Evolutionary conservation across 1,140 invertebrate genomes (phyloP).

Genomic region (Calliphora vicina): DNA sequence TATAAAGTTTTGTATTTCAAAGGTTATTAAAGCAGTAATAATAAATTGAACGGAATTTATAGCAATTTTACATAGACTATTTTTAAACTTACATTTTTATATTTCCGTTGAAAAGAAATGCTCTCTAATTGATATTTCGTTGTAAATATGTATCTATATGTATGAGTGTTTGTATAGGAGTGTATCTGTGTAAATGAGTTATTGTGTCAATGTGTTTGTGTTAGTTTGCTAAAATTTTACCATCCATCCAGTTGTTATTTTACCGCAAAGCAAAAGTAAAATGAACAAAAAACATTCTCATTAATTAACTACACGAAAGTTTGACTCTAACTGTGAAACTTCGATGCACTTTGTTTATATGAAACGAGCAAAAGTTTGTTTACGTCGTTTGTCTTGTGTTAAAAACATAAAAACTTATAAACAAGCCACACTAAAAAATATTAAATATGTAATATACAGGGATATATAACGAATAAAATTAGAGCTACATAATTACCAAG

Average conservation of each 20-base stretch:
- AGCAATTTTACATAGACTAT: no score
- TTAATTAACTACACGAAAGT: constrained; percentile 30
- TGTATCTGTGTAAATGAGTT: neutral
- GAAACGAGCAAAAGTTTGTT: neutral
- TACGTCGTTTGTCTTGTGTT: neutral
- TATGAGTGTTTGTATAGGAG: neutral
- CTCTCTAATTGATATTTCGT: no score
- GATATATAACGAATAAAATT: no score
- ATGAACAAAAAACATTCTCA: neutral
- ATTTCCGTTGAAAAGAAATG: no score
- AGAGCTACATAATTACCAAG: no score
- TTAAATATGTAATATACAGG: no score
- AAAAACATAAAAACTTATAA: neutral
- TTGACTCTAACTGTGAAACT: constrained; percentile 22
- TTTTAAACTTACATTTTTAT: no score
- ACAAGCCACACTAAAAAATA: neutral
- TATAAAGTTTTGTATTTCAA: no score
- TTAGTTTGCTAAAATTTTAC: neutral
- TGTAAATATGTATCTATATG: neutral
- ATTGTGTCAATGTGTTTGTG: neutral
- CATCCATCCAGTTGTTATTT: neutral
- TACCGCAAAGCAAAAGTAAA: neutral
- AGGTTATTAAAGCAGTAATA: no score
- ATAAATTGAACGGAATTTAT: no score
- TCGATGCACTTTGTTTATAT: constrained; percentile 27